Conservation (phyloP, 2,113 vertebrate genomes). For the Coturnix japonica region DNA sequence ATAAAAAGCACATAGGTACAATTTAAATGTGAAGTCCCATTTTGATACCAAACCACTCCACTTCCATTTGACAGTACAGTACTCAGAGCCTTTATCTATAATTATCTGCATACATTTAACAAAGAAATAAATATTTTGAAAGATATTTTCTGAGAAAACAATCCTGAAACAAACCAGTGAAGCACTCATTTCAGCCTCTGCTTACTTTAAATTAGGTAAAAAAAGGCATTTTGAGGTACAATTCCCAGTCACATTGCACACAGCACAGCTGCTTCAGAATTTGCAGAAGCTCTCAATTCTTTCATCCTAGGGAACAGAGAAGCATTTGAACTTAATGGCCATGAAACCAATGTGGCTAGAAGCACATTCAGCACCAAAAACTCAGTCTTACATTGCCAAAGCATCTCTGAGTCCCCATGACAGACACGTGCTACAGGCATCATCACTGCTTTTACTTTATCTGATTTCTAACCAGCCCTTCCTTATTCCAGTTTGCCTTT, state of each 20-base stretch:
- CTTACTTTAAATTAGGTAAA: neutral
- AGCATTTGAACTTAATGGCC: conserved; percentile 51
- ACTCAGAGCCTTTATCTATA: conserved; percentile 22
- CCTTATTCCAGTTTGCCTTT: neutral
- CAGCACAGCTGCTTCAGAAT: neutral
- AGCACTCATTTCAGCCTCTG: neutral
- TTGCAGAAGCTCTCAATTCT: neutral
- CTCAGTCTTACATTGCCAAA: neutral
- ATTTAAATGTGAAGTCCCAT: conserved; percentile 25
- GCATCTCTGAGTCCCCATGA: neutral
- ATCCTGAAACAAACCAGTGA: conserved; percentile 18
- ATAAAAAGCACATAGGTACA: conserved; percentile 1
- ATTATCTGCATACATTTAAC: neutral
- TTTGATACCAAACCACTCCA: conserved; percentile 10
- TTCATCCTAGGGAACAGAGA: conserved; percentile 35
- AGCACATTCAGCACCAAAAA: neutral
- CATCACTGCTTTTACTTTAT: neutral
- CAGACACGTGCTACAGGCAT: neutral
- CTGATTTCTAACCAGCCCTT: neutral
- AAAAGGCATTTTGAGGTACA: neutral
- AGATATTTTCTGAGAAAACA: conserved; percentile 7
- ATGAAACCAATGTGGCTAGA: conserved; percentile 36
- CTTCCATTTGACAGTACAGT: conserved; percentile 20
- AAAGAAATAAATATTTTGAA: conserved; percentile 37
- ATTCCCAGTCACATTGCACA: conserved; percentile 2